Evolutionary conservation across 2,888 invertebrate genomes (phyloP), one percentile per base, ranked within the genome.

Genomic region (Ectropis crepuscularia): DNA sequence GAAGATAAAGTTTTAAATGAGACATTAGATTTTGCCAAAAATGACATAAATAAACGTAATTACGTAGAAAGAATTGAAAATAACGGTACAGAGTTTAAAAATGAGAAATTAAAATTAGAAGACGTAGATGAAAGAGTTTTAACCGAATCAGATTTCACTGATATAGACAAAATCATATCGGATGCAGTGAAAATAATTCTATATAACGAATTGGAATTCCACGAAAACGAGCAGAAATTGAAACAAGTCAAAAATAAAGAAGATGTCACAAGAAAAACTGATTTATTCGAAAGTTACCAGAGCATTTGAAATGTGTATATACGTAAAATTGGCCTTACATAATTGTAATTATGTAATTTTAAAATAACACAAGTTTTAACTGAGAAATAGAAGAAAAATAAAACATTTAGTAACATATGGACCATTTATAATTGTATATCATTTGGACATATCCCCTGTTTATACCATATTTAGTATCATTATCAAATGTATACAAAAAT

Each of bases 171-270:
- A 64, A 75, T 75, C 16, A 74, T 74, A 48, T 71, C 71, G 0
- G 73, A 77, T 48, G 75, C 77, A 6, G 69, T 76, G 7, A 72
- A 75, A 41, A 71, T 74, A 42, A 70, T 77, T 10, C 62, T 74
- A 5, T 60, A 64, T 63, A 74, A 77, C 10, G 66, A 70, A 51
- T 57, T 72, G 16, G 63, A 63, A 5, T 65, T 65, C n/a, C 64
- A 65, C 36, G n/a, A 63, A 6, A 46, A 51, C 12, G 54, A 65
- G 50, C 38, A 54, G 45, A 61, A 10, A 10, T 45, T 58, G 39
- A 55, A 53, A 9, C 48, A 63, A 37, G 10, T 43, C 53, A 28
- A 36, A 11, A 58, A 36, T 38, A 11, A 10, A 37, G 12, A 37
- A 7, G 5, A 51, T n/a, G 28, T 6, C 36, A 43, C 5, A 2